Conservation (phyloP, 2,888 invertebrate species). For the Zeuzera pyrina region DNA sequence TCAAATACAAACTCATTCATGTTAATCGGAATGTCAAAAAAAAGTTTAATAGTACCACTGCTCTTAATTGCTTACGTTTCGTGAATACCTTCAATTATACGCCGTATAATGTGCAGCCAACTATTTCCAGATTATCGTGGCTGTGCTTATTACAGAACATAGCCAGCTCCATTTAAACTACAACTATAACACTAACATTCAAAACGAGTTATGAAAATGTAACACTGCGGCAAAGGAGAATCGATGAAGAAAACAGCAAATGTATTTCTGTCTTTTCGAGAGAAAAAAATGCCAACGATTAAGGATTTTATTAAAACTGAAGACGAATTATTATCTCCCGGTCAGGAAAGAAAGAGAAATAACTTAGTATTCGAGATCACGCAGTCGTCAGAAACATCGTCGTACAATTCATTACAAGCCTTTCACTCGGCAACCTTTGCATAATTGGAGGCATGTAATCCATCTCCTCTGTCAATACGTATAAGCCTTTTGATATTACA, state of each 20-base stretch:
- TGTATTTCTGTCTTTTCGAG: constrained; percentile 17
- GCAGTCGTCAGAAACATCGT: constrained; percentile 17
- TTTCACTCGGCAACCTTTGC: constrained; percentile 15
- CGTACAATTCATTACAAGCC: constrained; percentile 15
- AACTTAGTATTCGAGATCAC: constrained; percentile 26
- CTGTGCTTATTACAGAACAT: no score
- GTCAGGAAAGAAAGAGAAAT: constrained; percentile 15
- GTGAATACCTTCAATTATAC: no score
- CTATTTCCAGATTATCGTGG: no score
- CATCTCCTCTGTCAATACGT: constrained; percentile 19
- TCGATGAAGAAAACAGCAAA: constrained; percentile 15
- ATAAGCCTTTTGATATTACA: constrained; percentile 18
- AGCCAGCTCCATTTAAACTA: no score
- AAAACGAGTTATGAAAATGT: no score
- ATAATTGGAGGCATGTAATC: constrained; percentile 25
- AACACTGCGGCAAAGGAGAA: no score
- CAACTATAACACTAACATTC: no score
- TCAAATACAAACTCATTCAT: no score
- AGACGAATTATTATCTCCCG: constrained; percentile 16
- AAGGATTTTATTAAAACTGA: constrained; percentile 16
- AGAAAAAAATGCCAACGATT: constrained; percentile 19
- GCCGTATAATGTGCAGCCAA: no score
- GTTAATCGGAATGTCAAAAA: no score
- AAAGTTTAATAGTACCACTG: no score
- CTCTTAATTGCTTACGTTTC: no score